Evolutionary conservation across 2,113 vertebrate species (phyloP).

Genomic region (Rhynchopsitta pachyrhyncha): DNA sequence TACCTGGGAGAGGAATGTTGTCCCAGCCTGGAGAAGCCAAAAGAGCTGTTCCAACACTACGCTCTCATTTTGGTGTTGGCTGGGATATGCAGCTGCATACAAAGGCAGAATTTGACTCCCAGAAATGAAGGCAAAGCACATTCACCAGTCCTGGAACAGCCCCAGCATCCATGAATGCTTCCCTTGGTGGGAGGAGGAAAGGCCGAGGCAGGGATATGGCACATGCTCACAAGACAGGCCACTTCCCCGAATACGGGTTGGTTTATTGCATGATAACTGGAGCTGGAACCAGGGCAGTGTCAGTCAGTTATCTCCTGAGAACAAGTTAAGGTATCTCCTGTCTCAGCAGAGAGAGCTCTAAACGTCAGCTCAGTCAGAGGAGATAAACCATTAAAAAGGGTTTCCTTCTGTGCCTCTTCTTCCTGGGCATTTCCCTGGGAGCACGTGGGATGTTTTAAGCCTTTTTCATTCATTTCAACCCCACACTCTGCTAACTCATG

Average conservation of each 20-base stretch:
- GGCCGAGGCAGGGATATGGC: not conserved
- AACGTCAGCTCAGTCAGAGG: not conserved
- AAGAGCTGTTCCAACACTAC: not conserved
- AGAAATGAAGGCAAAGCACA: not conserved
- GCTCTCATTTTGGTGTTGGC: not conserved
- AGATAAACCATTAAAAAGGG: not conserved
- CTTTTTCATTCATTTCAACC: not conserved
- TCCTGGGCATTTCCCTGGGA: not conserved
- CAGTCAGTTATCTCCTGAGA: not conserved
- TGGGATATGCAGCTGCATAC: not conserved
- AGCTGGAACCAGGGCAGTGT: not conserved
- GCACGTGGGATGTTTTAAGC: not conserved
- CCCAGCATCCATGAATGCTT: fast-evolving
- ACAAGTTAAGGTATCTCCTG: not conserved
- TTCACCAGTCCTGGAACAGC: not conserved
- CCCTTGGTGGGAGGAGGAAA: not conserved
- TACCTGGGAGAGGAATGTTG: not conserved
- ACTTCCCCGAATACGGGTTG: not conserved
- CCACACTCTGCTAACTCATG: not conserved
- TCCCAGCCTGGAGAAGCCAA: not conserved
- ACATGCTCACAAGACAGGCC: not conserved
- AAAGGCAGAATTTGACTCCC: not conserved
- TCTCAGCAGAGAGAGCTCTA: not conserved
- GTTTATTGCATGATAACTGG: not conserved
- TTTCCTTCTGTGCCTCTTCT: not conserved